Base-by-base conservation (phyloP, 53 echinoderm and acorn worm genomes). In the Mesocentrotus franciscanus region DNA sequence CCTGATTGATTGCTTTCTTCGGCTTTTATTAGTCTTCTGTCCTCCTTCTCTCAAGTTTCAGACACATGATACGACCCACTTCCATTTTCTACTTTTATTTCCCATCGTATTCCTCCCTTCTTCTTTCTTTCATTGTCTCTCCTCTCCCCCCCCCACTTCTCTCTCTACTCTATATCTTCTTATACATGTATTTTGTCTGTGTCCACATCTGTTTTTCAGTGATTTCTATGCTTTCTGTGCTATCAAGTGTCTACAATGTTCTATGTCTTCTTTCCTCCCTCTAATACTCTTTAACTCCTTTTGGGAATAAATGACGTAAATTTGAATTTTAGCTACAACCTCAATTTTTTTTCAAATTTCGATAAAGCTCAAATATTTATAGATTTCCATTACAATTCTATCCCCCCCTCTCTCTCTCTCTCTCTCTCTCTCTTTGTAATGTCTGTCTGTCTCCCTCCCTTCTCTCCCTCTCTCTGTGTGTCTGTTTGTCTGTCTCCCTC, bases 1-100 rank as follows among this genome's bases (percentile, higher is more conserved):
- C 42, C 90, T 90, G 90, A 90, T 90, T 90, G 90, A 90, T 90
- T 90, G 90, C 90, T 59, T 60, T 90, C 30, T 59, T 26, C 27
- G 18, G 42, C 60, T 58, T 90, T 90, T 90, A 90, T 90, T 90
- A 30, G 60, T 90, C 60, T 60, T 58, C 87, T 32, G 60, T 60
- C 16, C 59, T 59, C 60, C 29, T 60, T 89, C 59, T 90, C 90
- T 90, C 30, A 7, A 33, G 39, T 81, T 79, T 42, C 81, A 81
- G 81, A 81, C 81, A 79, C 39, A 18, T 35, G 79, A 79, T 79
- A 79, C 18, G 39, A 36, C 79, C 79, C 79, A 39, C 36, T 39
- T 81, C 81, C 20, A 36, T 27, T 39, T 81, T 20, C 22, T 16
- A 42, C 81, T 36, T 42, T 42, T 81, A 42, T 42, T 81, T 81